Base-by-base conservation (phyloP, 2,113 vertebrate genomes). In the Paradoxurus hermaphroditus region DNA sequence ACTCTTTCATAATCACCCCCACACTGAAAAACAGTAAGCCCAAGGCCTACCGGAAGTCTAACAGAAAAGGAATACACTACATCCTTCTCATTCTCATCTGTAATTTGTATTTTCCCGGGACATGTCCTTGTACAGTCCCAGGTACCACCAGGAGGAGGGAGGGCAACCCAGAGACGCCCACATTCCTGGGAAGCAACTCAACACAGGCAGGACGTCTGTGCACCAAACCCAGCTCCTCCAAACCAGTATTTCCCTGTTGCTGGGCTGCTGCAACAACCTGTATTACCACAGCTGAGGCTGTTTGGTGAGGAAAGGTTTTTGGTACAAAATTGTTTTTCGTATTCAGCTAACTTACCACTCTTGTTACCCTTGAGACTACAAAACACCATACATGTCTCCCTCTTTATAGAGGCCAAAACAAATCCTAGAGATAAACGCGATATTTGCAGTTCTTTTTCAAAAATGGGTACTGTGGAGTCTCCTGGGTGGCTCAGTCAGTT, bases 161-260 rank as follows among this genome's bases (percentile, higher is more conserved):
- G 12, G 51, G 56, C 44, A 87, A 39, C 68, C 91, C 39, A 70
- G 93, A 79, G 39, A 36, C 7, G 14, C 82, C 49, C 2, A 0
- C 72, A 14, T 88, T 87, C 79, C 86, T 93, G 73, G 83, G 67
- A 70, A 97, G 75, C 75, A 94, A 67, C 88, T 81, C 53, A 81
- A n/a, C 84, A 67, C 78, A 91, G 82, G 34, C 41, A 96, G 79
- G n/a, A 78, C 39, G n/a, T 77, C 83, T 85, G 7, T 79, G 62
- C 7, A 27, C 49, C 67, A 92, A 93, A 93, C 53, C 59, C 65
- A 87, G 3, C 51, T 89, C 81, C 86, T 82, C 70, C 90, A 94
- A 75, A 77, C 73, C 63, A 51, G 46, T 70, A 70, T 93, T 94
- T 90, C 82, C 70, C 29, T 81, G 23, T 31, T 90, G 63, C 75